A percentile compares a stretch with the other conserved stretches of the same genome.
These are phyloP conservation scores for Poeciliopsis turneri DNA, from an alignment of 2,797 vertebrate species.

Conservation along the genomic window DNA sequence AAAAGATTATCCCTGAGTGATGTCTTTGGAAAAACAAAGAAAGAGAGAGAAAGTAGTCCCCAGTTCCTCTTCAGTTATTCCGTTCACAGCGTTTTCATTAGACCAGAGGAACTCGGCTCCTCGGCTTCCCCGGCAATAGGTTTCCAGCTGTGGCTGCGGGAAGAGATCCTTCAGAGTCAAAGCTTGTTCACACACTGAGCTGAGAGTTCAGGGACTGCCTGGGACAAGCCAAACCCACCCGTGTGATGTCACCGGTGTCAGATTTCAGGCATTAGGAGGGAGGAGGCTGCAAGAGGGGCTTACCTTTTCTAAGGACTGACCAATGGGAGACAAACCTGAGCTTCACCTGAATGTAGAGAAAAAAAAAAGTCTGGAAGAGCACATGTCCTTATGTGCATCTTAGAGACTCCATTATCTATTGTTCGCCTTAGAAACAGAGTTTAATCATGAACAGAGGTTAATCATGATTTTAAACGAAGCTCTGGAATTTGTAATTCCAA, in stretches of 20 bases:
- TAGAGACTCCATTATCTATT: slow-evolving; percentile 45
- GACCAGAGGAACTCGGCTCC: slow-evolving; percentile 46
- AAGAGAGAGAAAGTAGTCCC: slow-evolving; percentile 44
- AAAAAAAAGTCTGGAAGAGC: slow-evolving; percentile 24
- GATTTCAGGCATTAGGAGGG: slow-evolving; percentile 63
- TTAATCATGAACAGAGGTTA: slow-evolving; percentile 9
- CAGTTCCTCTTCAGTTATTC: slow-evolving; percentile 67
- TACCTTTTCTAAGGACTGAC: slow-evolving; percentile 68
- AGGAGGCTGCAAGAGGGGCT: slow-evolving; percentile 52
- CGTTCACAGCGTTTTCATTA: slow-evolving; percentile 57
- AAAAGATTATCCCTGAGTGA: slow-evolving; percentile 65
- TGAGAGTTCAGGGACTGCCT: slow-evolving; percentile 54
- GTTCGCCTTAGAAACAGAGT: slow-evolving; percentile 22
- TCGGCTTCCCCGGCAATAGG: slow-evolving; percentile 49
- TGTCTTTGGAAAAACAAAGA: slow-evolving; percentile 51
- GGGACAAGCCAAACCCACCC: slow-evolving; percentile 73
- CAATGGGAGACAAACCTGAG: slow-evolving; percentile 57
- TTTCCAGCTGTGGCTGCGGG: slow-evolving; percentile 72
- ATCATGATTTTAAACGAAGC: slow-evolving; percentile 19
- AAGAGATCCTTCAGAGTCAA: slow-evolving; percentile 75
- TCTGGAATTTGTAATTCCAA: slow-evolving; percentile 12
- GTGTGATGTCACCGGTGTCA: slow-evolving; percentile 80
- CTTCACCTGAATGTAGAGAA: slow-evolving; percentile 61
- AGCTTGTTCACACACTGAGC: slow-evolving; percentile 79
- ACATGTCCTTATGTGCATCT: slow-evolving; percentile 55